Evolutionary conservation across 2,888 invertebrate genomes (phyloP), one percentile per base, ranked within the genome.

Genomic region (Drosophila suboccidentalis): DNA sequence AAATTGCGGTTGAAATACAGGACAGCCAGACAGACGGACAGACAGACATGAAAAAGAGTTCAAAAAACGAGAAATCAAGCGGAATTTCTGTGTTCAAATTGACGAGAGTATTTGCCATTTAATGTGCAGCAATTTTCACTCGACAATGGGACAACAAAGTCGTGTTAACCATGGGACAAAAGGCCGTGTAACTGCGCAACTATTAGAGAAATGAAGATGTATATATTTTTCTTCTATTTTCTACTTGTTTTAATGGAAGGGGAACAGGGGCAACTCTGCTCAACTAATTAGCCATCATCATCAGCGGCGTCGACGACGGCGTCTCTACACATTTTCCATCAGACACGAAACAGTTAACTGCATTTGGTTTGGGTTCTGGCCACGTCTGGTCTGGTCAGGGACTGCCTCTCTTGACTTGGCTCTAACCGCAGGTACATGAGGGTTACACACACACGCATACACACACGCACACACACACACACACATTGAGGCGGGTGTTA

Each of bases 281-380:
- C 82, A 65, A 72, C 84, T 85, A 85, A 85, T 85, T 85, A 85
- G 84, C 84, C 84, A 84, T 89, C 84, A 84, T 84, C 84, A 89
- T 70, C 87, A 81, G 71, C 78, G 76, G 87, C 87, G 79, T 32
- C 68, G 63, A 58, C 68, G 63, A 58, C 47, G 78, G 69, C 62
- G 66, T 66, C 71, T 70, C 81, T 71, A 72, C 81, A 82, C 83
- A 82, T 65, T 84, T 78, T 64, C 68, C 67, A 84, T 65, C 71
- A 79, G 76, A 82, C 77, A 67, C 71, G 58, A 77, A 80, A 78
- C 79, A 70, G 75, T 72, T 75, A 75, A 60, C 59, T 78, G 78
- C 78, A 78, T 50, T 50, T 36, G 53, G 64, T 58, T 47, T 39
- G 19, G 44, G 39, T 17, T 54, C 15, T 44, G 32, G 26, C 10